Base-by-base conservation (phyloP, 2,113 vertebrate genomes). In the Pseudolaguvia tuberculata region DNA sequence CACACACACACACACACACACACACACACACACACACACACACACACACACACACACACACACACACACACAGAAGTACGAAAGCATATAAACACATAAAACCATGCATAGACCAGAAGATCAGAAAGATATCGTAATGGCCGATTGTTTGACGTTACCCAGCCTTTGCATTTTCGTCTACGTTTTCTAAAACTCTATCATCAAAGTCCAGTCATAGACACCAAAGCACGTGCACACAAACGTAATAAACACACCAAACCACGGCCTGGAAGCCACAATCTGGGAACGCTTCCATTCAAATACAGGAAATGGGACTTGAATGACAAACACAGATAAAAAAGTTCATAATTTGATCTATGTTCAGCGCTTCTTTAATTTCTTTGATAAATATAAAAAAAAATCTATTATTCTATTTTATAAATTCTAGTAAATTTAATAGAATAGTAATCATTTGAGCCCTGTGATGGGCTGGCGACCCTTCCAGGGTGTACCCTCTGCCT, bases 211-310 rank as follows among this genome's bases (percentile, higher is more conserved):
- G 23, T 31, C 55, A 47, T 23, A 71, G 76, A 73, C 70, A 68
- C 77, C 35, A 20, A 65, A 39, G 72, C 42, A 45, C 63, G 63
- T 59, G 57, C 53, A 63, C 58, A 72, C 61, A 72, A 48, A 57
- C 70, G 74, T 63, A 73, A 57, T 35, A 59, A 25, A 55, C 51
- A 52, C 62, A 75, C 20, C 50, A 75, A 70, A 65, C 55, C 73
- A 48, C 31, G 56, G 50, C 73, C 76, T 72, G 42, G 55, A 62
- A 51, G 78, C 73, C 80, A 79, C 72, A 81, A 50, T 69, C 69
- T 78, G 80, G 77, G 73, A 77, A 69, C 56, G 10, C 52, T 66
- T 81, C 76, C 80, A 81, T 61, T 70, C 23, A 10, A 69, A 69
- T 63, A 76, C 69, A 73, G 75, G 68, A 72, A 79, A 73, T 51